Conservation (phyloP, 2,113 vertebrate genomes). For the Anas platyrhynchos region DNA sequence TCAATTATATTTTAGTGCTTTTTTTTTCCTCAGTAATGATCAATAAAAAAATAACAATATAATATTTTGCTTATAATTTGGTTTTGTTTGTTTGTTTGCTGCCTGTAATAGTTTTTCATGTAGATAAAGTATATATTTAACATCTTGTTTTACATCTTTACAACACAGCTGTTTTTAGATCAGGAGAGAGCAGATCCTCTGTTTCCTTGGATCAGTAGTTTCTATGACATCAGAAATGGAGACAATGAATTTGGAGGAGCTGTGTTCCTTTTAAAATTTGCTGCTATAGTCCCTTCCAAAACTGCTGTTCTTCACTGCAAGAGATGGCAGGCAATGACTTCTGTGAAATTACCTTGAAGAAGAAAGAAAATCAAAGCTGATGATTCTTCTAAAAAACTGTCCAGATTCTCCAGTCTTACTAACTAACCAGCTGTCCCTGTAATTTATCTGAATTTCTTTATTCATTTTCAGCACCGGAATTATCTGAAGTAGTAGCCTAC, state of each 20-base stretch:
- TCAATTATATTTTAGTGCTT: constrained; percentile 1
- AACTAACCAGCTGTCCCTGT: neutral
- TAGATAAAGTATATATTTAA: constrained; percentile 31
- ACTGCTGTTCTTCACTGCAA: neutral
- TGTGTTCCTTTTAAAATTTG: neutral
- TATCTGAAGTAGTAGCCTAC: neutral
- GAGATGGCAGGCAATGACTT: neutral
- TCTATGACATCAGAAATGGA: constrained; percentile 3
- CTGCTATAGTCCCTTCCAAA: neutral
- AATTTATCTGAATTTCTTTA: constrained; percentile 8
- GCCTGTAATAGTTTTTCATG: neutral
- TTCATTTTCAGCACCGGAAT: neutral
- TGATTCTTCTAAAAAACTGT: neutral
- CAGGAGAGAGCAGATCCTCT: neutral
- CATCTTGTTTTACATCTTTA: constrained; percentile 24
- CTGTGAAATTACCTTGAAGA: constrained; percentile 12
- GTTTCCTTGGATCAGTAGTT: neutral
- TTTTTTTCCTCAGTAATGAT: neutral
- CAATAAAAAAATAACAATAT: neutral
- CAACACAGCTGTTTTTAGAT: constrained; percentile 11
- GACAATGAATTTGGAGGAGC: constrained; percentile 6
- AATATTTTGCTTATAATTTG: neutral
- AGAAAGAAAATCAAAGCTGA: constrained; percentile 26
- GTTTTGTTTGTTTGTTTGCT: neutral
- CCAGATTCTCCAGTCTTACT: neutral